Evolutionary conservation across 2,797 vertebrate species (phyloP).

Genomic region (Synanceia verrucosa): DNA sequence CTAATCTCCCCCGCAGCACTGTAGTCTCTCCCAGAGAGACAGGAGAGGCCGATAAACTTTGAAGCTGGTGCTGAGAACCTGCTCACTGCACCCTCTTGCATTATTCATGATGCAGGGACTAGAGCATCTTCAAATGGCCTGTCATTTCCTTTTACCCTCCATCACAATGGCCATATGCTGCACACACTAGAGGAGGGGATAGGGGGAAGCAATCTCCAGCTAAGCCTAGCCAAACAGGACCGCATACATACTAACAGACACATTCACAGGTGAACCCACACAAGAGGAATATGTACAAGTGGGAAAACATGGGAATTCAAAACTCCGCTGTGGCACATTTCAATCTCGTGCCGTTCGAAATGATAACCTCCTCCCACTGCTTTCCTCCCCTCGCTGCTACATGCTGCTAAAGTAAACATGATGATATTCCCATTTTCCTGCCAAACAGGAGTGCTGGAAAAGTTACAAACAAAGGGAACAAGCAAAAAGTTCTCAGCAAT

Average conservation of each 20-base stretch:
- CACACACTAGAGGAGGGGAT: slow-evolving; percentile 49
- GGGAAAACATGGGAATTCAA: slow-evolving; percentile 35
- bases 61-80: slow-evolving; percentile 83
- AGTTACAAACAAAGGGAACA: slow-evolving; percentile 45
- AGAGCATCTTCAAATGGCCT: slow-evolving; percentile 86
- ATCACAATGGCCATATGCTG: slow-evolving; percentile 86
- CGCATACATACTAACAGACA: slow-evolving; percentile 54
- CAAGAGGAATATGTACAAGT: slow-evolving; percentile 27
- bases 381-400: slow-evolving; percentile 26
- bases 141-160: slow-evolving; percentile 89
- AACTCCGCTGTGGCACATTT: slow-evolving; percentile 50
- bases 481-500: slow-evolving; percentile 37
- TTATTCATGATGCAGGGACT: slow-evolving; percentile 87
- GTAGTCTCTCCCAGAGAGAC: slow-evolving; percentile 74
- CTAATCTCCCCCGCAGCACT: slow-evolving; percentile 76
- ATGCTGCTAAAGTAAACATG: slow-evolving; percentile 43
- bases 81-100: slow-evolving; percentile 81
- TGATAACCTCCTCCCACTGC: slow-evolving; percentile 58
- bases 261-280: slow-evolving; percentile 56
- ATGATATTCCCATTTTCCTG: slow-evolving; percentile 20
- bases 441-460: slow-evolving; percentile 26
- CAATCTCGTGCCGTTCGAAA: slow-evolving; percentile 52
- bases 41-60: slow-evolving; percentile 83
- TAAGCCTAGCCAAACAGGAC: slow-evolving; percentile 58
- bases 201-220: slow-evolving; percentile 49